Conservation (phyloP, 2,113 vertebrate species). For the Nestor notabilis region DNA sequence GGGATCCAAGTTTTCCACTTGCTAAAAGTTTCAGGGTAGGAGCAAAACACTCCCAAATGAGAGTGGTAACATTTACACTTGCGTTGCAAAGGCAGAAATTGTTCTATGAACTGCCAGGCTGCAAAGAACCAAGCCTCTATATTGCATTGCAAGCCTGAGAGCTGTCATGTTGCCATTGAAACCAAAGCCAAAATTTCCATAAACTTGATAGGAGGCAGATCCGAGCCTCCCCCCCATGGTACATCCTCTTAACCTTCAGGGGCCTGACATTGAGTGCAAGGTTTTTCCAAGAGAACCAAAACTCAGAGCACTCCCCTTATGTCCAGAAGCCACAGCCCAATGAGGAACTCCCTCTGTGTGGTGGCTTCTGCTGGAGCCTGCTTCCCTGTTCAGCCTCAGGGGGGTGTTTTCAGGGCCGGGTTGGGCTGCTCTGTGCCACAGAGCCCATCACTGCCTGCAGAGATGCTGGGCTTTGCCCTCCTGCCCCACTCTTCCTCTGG, state of each 20-base stretch:
- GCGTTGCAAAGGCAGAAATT: not conserved
- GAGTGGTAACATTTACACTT: not conserved
- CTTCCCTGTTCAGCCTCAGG: not conserved
- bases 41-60: not conserved
- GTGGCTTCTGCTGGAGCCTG: not conserved
- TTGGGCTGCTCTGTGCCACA: not conserved
- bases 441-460: not conserved
- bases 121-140: not conserved
- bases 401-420: not conserved
- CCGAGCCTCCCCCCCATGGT: fast-evolving
- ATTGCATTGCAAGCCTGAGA: not conserved
- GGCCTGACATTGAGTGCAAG: not conserved
- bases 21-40: not conserved
- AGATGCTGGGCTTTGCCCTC: not conserved
- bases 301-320: not conserved
- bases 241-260: not conserved
- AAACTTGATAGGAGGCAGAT: not conserved
- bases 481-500: not conserved
- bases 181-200: not conserved
- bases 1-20: not conserved
- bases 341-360: not conserved
- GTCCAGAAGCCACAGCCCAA: not conserved
- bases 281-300: not conserved
- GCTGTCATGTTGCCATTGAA: not conserved
- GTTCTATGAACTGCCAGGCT: not conserved